Evolutionary conservation across 2,797 vertebrate species (phyloP).

Genomic region (Liparis tanakae): DNA sequence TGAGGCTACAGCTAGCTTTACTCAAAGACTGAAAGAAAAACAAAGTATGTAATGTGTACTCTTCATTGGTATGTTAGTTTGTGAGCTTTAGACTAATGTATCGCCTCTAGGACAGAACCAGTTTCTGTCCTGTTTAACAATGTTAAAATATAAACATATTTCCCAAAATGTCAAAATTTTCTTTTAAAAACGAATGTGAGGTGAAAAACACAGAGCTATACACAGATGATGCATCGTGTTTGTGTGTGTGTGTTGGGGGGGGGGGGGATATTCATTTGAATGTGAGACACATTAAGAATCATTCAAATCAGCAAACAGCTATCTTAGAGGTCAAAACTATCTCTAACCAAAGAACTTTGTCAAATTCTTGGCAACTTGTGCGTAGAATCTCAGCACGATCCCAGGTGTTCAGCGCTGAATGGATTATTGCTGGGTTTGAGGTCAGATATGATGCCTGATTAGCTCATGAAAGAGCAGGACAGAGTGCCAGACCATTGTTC

Average conservation of each 20-base stretch:
- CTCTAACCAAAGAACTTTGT: conserved; percentile 56
- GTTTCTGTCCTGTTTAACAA: too few relatives aligned
- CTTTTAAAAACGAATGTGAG: neutral
- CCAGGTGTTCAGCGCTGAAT: conserved; percentile 67
- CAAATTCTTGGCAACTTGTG: conserved; percentile 62
- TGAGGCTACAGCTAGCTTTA: neutral
- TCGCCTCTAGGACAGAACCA: neutral
- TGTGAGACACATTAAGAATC: conserved; percentile 2
- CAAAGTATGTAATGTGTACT: neutral
- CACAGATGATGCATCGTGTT: conserved; percentile 13
- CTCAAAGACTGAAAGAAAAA: neutral
- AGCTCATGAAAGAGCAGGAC: conserved; percentile 80
- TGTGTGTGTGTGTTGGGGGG: too few relatives aligned
- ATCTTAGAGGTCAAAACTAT: conserved; percentile 28
- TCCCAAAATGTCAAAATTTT: neutral
- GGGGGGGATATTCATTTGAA: conserved; percentile 11
- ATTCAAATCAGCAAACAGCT: conserved; percentile 40
- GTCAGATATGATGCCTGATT: conserved; percentile 81
- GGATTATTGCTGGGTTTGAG: conserved; percentile 75
- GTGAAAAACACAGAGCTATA: neutral
- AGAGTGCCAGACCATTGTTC: conserved; percentile 85
- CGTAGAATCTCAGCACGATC: conserved; percentile 47
- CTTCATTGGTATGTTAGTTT: neutral
- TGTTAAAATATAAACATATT: neutral
- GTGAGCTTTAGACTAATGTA: neutral